phyloP scores from a whole-genome alignment of 1,140 invertebrate species.

The Drosophila auraria region DNA sequence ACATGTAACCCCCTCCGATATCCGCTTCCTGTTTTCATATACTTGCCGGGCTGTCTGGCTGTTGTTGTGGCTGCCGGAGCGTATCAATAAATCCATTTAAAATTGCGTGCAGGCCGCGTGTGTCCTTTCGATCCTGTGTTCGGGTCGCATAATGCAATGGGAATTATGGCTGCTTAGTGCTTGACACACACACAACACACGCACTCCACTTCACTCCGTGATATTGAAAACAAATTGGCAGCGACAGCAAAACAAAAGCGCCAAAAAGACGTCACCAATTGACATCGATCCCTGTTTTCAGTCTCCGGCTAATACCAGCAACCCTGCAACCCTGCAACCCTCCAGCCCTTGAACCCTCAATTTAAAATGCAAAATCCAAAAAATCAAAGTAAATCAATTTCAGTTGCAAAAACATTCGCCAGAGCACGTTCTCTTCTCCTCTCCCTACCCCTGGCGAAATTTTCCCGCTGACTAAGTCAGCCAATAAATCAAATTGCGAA shows the following conservation, averaged over 20 bases:
- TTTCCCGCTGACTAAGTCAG: conserved; percentile 60
- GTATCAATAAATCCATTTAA: conserved; percentile 84
- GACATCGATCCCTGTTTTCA: conserved; percentile 57
- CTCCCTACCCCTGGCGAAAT: conserved; percentile 31
- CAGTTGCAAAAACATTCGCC: conserved; percentile 67
- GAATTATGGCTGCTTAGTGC: conserved; percentile 80
- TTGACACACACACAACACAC: conserved; percentile 19
- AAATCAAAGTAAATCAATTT: conserved; percentile 85
- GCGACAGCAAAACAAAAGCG: conserved; percentile 75
- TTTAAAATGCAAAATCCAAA: conserved; percentile 84
- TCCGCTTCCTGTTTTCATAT: conserved; percentile 5
- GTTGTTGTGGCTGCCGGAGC: conserved; percentile 63
- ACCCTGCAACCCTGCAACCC: conserved; percentile 44
- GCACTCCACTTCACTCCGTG: conserved; percentile 24
- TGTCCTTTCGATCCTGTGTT: conserved; percentile 24
- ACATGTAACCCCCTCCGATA: conserved; percentile 60
- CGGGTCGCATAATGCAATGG: conserved; percentile 72
- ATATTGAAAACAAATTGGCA: conserved; percentile 80
- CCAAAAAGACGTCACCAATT: conserved; percentile 71
- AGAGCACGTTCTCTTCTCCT: conserved; percentile 29
- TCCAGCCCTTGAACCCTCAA: conserved; percentile 41
- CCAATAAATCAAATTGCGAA: conserved; percentile 82
- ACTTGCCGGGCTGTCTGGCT: conserved; percentile 23
- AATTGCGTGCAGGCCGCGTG: conserved; percentile 78
- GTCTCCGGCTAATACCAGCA: conserved; percentile 34